These are phyloP conservation scores for Nebria salina DNA, from an alignment of 2,888 invertebrate genomes.

Conservation along the genomic window DNA sequence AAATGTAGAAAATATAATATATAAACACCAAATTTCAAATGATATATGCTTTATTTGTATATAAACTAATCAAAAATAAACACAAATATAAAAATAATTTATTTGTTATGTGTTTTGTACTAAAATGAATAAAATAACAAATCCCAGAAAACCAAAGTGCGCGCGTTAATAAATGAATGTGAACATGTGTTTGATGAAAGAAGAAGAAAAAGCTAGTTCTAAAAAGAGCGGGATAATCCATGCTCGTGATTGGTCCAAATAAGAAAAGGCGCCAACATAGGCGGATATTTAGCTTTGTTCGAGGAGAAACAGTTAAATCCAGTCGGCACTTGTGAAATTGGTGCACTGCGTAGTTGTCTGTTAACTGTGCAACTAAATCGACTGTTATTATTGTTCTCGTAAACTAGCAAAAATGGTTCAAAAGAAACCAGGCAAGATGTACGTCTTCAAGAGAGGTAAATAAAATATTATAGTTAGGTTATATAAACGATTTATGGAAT, in stretches of 20 bases:
- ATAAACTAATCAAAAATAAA: too few relatives aligned
- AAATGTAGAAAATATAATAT: too few relatives aligned
- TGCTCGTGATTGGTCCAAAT: slow-evolving; percentile 16
- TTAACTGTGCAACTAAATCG: neutral
- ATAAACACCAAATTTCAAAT: too few relatives aligned
- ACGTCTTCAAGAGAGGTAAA: slow-evolving; percentile 66
- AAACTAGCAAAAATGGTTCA: slow-evolving; percentile 61
- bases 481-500: neutral
- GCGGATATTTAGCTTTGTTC: slow-evolving; percentile 23
- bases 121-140: too few relatives aligned
- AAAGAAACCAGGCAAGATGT: slow-evolving; percentile 63
- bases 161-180: too few relatives aligned
- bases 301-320: neutral
- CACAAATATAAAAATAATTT: too few relatives aligned
- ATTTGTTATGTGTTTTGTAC: too few relatives aligned
- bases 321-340: neutral
- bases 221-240: neutral
- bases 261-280: slow-evolving; percentile 29
- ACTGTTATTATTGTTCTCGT: too few relatives aligned
- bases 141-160: too few relatives aligned
- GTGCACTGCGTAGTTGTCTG: neutral
- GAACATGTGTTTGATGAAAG: neutral
- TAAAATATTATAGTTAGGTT: slow-evolving; percentile 12
- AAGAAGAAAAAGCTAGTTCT: neutral
- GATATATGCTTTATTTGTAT: too few relatives aligned